These are phyloP conservation scores for Schizopygopsis pylzovi DNA, from an alignment of 2,797 vertebrate genomes.

Conservation along the genomic window DNA sequence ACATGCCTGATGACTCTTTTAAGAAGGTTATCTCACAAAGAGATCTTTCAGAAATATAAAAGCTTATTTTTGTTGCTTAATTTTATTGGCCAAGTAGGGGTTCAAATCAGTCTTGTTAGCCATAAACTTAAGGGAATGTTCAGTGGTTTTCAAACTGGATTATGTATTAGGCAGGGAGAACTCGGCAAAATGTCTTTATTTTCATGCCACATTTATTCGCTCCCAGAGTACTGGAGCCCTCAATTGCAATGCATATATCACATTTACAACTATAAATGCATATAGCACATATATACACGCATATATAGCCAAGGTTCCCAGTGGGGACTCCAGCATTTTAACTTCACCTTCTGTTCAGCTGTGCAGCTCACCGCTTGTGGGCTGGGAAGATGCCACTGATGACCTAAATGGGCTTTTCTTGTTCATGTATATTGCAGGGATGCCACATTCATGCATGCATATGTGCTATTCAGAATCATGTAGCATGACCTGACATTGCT, in stretches of 20 bases:
- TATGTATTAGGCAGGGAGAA: neutral
- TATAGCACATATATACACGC: neutral
- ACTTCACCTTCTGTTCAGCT: neutral
- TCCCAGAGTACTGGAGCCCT: neutral
- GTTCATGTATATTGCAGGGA: conserved; percentile 59
- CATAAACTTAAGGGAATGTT: conserved; percentile 9
- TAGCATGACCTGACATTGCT: conserved; percentile 31
- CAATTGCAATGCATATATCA: neutral
- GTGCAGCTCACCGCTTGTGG: conserved; percentile 59
- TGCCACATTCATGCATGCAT: conserved; percentile 56
- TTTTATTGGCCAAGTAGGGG: neutral
- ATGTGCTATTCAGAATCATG: conserved; percentile 59
- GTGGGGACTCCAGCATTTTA: neutral
- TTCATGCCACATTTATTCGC: neutral
- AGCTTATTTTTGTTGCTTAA: neutral
- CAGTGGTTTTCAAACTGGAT: conserved; percentile 1
- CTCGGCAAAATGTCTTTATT: neutral
- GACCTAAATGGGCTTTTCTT: conserved; percentile 75
- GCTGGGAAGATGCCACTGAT: conserved; percentile 45
- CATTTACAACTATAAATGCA: neutral
- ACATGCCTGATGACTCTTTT: conserved; percentile 15
- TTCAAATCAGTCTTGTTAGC: conserved; percentile 1
- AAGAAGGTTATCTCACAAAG: conserved; percentile 26
- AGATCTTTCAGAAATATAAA: conserved; percentile 31
- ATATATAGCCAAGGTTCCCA: neutral